A percentile compares a stretch with the other conserved stretches of the same genome.
These are phyloP conservation scores for Eulemur albifrons DNA, from an alignment of 2,797 vertebrate species.

Conservation along the genomic window DNA sequence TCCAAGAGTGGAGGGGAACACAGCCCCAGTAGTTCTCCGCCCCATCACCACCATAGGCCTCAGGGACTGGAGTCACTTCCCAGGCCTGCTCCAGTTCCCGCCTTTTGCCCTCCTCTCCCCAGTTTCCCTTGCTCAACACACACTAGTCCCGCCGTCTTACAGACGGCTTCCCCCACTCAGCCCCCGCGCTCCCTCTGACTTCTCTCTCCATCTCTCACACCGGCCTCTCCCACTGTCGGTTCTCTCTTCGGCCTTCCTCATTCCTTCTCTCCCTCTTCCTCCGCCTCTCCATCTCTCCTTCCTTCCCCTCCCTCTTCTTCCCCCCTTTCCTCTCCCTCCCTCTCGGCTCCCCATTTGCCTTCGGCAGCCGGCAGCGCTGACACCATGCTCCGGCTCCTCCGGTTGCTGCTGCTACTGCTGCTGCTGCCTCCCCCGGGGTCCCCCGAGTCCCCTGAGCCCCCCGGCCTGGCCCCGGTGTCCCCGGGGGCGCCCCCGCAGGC, in stretches of 20 bases:
- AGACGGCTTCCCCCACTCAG: not conserved
- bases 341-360: not conserved
- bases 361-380: not conserved
- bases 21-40: too few species aligned
- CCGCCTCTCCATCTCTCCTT: constrained; percentile 27
- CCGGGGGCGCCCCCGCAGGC: constrained; percentile 83
- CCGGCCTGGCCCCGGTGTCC: constrained; percentile 19
- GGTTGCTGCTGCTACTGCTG: constrained; percentile 48
- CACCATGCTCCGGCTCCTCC: constrained; percentile 67
- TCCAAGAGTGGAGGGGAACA: not conserved
- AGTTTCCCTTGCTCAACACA: not conserved
- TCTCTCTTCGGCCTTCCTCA: not conserved
- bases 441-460: constrained; percentile 65
- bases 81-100: not conserved
- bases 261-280: not conserved
- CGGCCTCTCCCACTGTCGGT: not conserved
- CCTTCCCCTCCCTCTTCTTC: not conserved
- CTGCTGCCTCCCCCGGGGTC: constrained; percentile 52
- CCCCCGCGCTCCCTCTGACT: not conserved
- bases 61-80: not conserved
- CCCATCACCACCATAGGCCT: not conserved
- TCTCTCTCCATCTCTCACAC: not conserved
- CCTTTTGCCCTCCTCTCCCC: not conserved
- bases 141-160: not conserved
- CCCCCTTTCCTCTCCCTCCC: not conserved